Evolutionary conservation across 64 coral and sea anemone genomes (phyloP), one percentile per base, ranked within the genome.

Genomic region (Montipora efflorescens): DNA sequence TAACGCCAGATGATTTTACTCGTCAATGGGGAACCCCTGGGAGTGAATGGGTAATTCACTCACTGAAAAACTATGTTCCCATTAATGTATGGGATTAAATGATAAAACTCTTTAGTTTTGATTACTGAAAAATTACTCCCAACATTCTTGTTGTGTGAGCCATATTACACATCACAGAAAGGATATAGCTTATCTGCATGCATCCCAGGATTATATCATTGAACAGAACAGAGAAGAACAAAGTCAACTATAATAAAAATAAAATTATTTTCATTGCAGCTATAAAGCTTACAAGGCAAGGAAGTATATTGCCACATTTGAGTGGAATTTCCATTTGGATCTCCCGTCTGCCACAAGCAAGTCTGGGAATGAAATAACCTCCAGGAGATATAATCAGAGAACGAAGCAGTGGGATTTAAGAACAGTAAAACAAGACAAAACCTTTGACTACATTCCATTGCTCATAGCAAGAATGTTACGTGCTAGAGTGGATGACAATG

Each of bases 341-440:
- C 57, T 87, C 46, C 83, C 83, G 20, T 20, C 22, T 67, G 83
- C 83, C 47, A 87, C 61, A 67, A 87, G 59, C 59, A 87, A 87
- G 69, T 12, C 55, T 21, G 83, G 83, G 45, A 43, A 70, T 16
- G 83, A 87, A 45, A 87, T 67, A 3, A 67, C 28, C n/a, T 66
- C 83, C 13, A 87, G 83, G 69, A 87, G n/a, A 43, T 87, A 68
- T 25, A 87, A 87, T 23, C 20, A 73, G 52, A 46, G 85, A 19
- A 88, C 85, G 11, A 88, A 73, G 85, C 85, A 88, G 44, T 88
- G 85, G 85, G 85, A 88, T 53, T 8, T 70, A 75, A 88, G 73
- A 50, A 88, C 48, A 11, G 43, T 88, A 10, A 88, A 88, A 74
- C 21, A 14, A 50, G 3, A 51, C 12, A 88, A 88, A 23, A 45